phyloP scores from a whole-genome alignment of 2,113 vertebrate species.

The Vicugna pacos region DNA sequence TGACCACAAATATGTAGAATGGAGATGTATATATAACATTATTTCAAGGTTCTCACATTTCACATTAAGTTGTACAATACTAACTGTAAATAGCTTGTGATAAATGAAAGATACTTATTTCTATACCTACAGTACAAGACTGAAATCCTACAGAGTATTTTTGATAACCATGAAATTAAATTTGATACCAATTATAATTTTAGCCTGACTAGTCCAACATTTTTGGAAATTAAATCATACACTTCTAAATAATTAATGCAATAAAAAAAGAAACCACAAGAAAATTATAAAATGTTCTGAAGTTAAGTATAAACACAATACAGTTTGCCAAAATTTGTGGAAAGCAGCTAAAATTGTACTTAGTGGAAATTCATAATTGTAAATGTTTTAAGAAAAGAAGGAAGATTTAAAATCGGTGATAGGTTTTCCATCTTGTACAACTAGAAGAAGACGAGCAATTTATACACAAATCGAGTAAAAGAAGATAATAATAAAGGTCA shows the following conservation, averaged over 20 bases:
- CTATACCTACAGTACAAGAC: not conserved
- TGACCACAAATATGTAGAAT: not conserved
- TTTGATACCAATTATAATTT: not conserved
- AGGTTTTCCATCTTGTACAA: not conserved
- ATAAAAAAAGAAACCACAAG: not conserved
- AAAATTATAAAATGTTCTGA: not conserved
- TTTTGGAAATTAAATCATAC: not conserved
- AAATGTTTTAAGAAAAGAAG: not conserved
- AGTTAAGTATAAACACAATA: not conserved
- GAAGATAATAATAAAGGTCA: not conserved
- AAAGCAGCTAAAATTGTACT: not conserved
- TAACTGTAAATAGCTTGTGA: not conserved
- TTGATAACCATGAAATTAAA: not conserved
- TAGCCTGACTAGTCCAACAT: not conserved
- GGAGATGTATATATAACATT: not conserved
- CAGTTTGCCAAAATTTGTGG: not conserved
- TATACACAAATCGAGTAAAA: not conserved
- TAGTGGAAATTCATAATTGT: not conserved
- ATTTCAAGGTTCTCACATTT: not conserved
- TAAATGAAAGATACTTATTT: not conserved
- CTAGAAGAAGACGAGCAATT: not conserved
- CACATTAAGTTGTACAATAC: not conserved
- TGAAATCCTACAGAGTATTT: not conserved
- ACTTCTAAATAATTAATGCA: not conserved
- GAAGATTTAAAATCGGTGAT: not conserved